Percentiles rank a stretch among this genome's conserved stretches.
phyloP scores from a whole-genome alignment of 1,140 invertebrate genomes.

The Heliconius nattereri region DNA sequence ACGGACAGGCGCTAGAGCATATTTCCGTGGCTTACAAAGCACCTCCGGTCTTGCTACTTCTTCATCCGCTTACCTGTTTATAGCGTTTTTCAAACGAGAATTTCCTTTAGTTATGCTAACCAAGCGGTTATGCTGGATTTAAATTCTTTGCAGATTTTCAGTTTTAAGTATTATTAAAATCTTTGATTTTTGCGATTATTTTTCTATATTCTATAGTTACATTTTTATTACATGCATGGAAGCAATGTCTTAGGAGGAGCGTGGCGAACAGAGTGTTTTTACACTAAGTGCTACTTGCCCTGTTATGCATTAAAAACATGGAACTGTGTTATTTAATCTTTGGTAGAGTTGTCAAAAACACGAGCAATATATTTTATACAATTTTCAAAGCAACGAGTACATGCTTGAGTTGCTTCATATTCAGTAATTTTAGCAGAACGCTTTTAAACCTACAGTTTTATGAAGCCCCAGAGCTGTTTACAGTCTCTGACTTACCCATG shows the following conservation, averaged over 20 bases:
- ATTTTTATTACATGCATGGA: background rate
- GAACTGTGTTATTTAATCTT: too few relatives aligned
- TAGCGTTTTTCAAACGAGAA: slow-evolving; percentile 15
- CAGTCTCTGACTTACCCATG: slow-evolving; percentile 1
- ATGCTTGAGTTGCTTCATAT: background rate
- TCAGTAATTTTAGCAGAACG: slow-evolving; percentile 6
- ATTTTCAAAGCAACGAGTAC: background rate
- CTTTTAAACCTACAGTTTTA: background rate
- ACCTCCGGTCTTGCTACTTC: slow-evolving; percentile 21
- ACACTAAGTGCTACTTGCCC: background rate
- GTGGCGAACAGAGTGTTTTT: background rate
- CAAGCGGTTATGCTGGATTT: background rate
- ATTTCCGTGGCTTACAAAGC: slow-evolving; percentile 32
- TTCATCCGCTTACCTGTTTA: slow-evolving; percentile 18
- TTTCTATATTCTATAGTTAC: background rate
- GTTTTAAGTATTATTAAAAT: background rate
- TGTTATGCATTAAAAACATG: too few relatives aligned
- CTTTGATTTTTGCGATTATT: too few relatives aligned
- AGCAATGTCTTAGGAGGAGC: too few relatives aligned
- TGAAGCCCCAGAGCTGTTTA: slow-evolving; percentile 4
- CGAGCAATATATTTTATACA: background rate
- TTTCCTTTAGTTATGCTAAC: background rate
- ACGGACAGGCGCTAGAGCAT: slow-evolving; percentile 28
- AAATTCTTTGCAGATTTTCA: background rate
- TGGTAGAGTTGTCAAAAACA: too few relatives aligned